Percentiles rank a stretch among this genome's conserved stretches.
Evolutionary conservation across 2,888 invertebrate genomes (phyloP).

Genomic region (Eristalis tenax): DNA sequence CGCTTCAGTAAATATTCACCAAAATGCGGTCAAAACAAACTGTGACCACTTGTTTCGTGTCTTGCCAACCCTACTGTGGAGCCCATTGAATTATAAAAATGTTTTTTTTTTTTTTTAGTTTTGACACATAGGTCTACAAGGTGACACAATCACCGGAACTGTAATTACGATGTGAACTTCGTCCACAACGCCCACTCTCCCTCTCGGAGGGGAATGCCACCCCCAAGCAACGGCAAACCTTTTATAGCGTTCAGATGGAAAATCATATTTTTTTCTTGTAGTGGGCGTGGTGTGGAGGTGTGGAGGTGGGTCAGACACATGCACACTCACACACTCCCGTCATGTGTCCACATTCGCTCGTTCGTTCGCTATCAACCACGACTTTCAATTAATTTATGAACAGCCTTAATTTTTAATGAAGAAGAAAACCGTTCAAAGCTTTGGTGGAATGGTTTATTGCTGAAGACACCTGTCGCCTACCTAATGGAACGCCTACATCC

Average conservation of each 20-base stretch:
- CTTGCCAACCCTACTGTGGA: neutral
- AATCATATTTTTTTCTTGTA: conserved; percentile 4
- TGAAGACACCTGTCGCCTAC: conserved; percentile 36
- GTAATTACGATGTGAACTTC: conserved; percentile 28
- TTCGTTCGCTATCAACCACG: neutral
- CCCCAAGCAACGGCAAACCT: neutral
- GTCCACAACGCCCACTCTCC: neutral
- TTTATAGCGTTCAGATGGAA: neutral
- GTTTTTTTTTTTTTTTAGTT: neutral
- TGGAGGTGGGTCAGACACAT: neutral
- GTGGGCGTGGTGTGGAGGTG: conserved; percentile 14
- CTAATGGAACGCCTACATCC: conserved; percentile 28
- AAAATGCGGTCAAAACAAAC: neutral
- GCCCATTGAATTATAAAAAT: neutral
- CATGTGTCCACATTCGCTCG: neutral
- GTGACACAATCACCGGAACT: conserved; percentile 33
- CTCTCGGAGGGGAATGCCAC: neutral
- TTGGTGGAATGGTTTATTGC: conserved; percentile 1
- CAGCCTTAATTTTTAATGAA: conserved; percentile 26
- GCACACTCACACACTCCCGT: neutral
- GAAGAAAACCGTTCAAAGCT: conserved; percentile 23
- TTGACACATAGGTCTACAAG: conserved; percentile 3
- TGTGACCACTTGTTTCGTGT: neutral
- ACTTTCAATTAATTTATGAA: conserved; percentile 38
- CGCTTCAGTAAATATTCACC: neutral